Conservation (phyloP, 2,113 vertebrate genomes). For the Pelecanus crispus region DNA sequence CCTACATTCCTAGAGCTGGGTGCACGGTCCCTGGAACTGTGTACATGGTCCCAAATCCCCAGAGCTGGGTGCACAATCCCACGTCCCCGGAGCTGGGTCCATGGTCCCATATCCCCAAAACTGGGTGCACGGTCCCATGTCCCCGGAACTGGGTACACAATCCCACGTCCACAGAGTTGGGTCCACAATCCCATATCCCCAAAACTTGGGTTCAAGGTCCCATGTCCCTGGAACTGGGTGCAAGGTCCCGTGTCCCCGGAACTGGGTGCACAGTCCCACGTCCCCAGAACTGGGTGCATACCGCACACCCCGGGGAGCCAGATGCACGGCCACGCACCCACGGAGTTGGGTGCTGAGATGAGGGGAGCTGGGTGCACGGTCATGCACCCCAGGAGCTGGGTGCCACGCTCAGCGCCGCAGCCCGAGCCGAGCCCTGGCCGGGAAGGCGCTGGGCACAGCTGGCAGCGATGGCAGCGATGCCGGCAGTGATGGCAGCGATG, state of each 20-base stretch:
- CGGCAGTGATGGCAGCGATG: too few relatives aligned
- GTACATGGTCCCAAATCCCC: too few relatives aligned
- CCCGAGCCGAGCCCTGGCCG: fast-evolving
- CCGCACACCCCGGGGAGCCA: background rate
- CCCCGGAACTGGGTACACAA: background rate
- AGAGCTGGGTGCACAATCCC: too few relatives aligned
- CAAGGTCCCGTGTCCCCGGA: fast-evolving
- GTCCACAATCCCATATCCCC: too few relatives aligned
- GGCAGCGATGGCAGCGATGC: background rate
- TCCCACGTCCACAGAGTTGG: background rate
- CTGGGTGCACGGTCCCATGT: too few relatives aligned
- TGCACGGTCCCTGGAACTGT: too few relatives aligned
- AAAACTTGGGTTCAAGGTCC: background rate
- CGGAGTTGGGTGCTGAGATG: background rate
- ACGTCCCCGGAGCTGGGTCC: background rate
- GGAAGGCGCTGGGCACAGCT: fast-evolving
- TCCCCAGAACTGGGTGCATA: background rate
- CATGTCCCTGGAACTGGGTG: background rate
- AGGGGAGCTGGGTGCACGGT: background rate
- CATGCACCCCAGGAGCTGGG: fast-evolving
- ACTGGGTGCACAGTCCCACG: fast-evolving
- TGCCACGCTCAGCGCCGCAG: fast-evolving
- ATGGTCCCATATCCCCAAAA: too few relatives aligned
- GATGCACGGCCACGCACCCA: fast-evolving
- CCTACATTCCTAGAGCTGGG: background rate